Conservation (phyloP, 1,140 invertebrate species). For the Drusus annulatus region DNA sequence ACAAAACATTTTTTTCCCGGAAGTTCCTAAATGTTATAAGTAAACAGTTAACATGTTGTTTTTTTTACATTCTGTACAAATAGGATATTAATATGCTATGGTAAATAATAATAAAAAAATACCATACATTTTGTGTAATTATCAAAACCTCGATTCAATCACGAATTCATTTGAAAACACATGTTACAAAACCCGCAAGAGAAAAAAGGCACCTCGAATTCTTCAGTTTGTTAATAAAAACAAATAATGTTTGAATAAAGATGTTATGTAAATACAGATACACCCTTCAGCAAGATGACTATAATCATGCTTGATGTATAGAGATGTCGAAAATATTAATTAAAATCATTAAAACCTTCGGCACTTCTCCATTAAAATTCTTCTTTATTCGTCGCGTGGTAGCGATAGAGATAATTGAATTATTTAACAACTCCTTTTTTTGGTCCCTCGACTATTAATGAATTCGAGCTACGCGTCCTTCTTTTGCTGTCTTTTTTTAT, state of each 20-base stretch:
- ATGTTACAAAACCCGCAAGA: not conserved
- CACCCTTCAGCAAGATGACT: slow-evolving; percentile 26
- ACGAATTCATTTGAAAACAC: not conserved
- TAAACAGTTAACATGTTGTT: too few species aligned
- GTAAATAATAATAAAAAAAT: too few species aligned
- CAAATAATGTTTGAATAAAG: slow-evolving; percentile 10
- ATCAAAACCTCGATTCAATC: too few species aligned
- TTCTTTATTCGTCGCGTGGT: slow-evolving; percentile 18
- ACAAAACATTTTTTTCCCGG: too few species aligned
- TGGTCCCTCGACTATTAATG: slow-evolving; percentile 27
- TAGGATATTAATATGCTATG: too few species aligned
- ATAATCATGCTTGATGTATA: slow-evolving; percentile 22
- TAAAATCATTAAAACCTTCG: slow-evolving; percentile 26
- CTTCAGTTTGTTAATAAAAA: slow-evolving; percentile 1
- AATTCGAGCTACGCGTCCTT: too few species aligned
- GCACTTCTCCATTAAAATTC: slow-evolving; percentile 32
- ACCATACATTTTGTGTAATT: too few species aligned
- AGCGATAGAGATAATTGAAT: slow-evolving; percentile 26
- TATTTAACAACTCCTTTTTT: slow-evolving; percentile 6
- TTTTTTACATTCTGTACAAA: too few species aligned
- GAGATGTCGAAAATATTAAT: slow-evolving; percentile 31
- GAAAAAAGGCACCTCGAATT: slow-evolving; percentile 5
- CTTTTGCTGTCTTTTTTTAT: slow-evolving; percentile 46
- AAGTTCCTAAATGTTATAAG: too few species aligned
- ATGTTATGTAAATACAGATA: slow-evolving; percentile 36